Evolutionary conservation across 2,797 vertebrate species (phyloP).

Genomic region (Darevskia mixta): DNA sequence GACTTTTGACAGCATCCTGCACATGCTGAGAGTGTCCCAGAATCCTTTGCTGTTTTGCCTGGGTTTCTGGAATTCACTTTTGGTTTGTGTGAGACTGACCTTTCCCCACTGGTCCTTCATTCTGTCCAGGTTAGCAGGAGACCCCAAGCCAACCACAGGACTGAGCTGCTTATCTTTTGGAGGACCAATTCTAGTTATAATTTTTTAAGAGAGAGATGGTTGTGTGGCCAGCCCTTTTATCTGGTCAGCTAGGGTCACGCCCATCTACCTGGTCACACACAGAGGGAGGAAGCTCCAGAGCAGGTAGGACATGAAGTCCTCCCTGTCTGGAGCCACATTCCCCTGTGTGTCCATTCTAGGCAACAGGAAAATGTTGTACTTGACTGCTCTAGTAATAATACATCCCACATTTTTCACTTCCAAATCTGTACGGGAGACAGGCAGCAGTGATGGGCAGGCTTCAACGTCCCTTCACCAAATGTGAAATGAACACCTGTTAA

Average conservation of each 20-base stretch:
- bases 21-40: not conserved
- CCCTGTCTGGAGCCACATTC: no score
- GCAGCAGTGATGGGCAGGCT: not conserved
- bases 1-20: not conserved
- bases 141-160: not conserved
- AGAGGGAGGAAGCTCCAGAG: no score
- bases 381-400: no score
- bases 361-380: no score
- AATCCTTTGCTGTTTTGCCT: not conserved
- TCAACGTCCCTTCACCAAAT: constrained; percentile 7
- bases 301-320: no score
- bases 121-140: not conserved
- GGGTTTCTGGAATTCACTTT: not conserved
- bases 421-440: not conserved
- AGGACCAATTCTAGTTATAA: not conserved
- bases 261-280: no score
- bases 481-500: constrained; percentile 69
- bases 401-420: not conserved
- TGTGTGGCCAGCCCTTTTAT: no score
- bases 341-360: no score
- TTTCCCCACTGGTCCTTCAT: not conserved
- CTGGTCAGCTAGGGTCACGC: no score
- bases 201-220: no score
- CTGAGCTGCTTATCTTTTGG: not conserved
- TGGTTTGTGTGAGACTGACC: not conserved